These are phyloP conservation scores for Platygyra sinensis DNA, from an alignment of 64 coral and sea anemone species.

Conservation along the genomic window DNA sequence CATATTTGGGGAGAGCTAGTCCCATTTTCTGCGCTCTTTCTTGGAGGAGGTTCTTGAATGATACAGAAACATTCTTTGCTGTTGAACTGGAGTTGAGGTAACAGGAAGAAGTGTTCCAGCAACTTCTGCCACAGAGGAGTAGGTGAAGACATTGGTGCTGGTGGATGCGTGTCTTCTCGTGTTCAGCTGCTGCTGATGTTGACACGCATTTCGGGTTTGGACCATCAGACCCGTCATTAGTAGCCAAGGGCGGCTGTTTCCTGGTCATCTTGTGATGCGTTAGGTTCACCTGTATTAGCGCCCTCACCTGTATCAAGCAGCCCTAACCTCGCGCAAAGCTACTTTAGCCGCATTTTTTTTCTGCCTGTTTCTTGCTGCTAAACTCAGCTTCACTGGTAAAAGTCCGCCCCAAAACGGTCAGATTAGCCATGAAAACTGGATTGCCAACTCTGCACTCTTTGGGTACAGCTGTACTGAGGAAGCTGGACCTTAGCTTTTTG, in stretches of 20 bases:
- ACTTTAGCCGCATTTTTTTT: conserved; percentile 56
- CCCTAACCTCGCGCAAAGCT: conserved; percentile 28
- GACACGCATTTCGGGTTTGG: background rate
- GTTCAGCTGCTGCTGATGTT: background rate
- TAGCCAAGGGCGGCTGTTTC: background rate
- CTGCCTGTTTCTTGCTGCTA: conserved; percentile 66
- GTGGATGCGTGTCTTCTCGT: background rate
- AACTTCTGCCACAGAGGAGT: conserved; percentile 6
- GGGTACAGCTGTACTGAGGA: background rate
- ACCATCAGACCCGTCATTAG: background rate
- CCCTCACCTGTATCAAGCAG: background rate
- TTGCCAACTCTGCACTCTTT: background rate
- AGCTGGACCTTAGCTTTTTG: conserved; percentile 26
- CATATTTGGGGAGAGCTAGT: conserved; percentile 44
- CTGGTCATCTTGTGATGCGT: background rate
- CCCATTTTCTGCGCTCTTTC: conserved; percentile 55
- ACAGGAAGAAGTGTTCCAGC: background rate
- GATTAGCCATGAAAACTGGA: conserved; percentile 1
- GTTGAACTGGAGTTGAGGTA: background rate
- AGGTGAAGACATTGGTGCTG: background rate
- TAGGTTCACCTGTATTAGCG: background rate
- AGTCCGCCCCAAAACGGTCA: conserved; percentile 13
- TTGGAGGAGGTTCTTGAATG: conserved; percentile 56
- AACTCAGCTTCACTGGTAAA: conserved; percentile 38
- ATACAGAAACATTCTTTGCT: background rate